Percentiles rank a stretch among this genome's conserved stretches.
Conservation (phyloP, 1,140 invertebrate species). For the Drosophila kikkawai region DNA sequence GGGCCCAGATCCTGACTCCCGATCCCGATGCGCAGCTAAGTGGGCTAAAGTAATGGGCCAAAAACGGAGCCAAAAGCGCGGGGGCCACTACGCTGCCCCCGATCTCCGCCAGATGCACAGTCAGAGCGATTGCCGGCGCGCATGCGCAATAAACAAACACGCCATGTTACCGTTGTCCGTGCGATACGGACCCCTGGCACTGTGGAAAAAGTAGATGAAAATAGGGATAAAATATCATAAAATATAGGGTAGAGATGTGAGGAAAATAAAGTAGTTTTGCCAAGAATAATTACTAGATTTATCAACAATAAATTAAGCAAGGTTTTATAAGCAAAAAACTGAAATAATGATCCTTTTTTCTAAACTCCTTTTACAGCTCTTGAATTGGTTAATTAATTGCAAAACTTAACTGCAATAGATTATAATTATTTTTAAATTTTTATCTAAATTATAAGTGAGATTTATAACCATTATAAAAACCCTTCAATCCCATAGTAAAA, state of each 20-base stretch:
- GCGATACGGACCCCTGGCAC: slow-evolving; percentile 40
- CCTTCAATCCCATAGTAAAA: slow-evolving; percentile 22
- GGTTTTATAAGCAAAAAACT: not conserved
- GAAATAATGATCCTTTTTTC: not conserved
- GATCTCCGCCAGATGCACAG: slow-evolving; percentile 40
- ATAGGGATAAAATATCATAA: not conserved
- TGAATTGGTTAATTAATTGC: not conserved
- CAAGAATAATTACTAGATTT: not conserved
- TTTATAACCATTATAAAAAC: not conserved
- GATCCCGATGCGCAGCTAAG: slow-evolving; percentile 68
- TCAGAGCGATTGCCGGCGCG: slow-evolving; percentile 69
- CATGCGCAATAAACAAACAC: slow-evolving; percentile 83
- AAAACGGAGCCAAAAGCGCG: slow-evolving; percentile 42
- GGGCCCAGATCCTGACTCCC: slow-evolving; percentile 72
- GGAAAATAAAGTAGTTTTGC: not conserved
- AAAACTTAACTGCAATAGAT: not conserved
- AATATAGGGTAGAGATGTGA: not conserved
- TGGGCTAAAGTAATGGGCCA: slow-evolving; percentile 78
- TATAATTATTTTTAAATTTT: not conserved
- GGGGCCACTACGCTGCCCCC: slow-evolving; percentile 32
- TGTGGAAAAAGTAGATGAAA: slow-evolving; percentile 23
- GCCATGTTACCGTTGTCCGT: slow-evolving; percentile 76
- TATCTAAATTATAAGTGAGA: not conserved
- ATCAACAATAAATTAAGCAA: not conserved
- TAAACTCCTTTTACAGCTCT: not conserved